A percentile compares a stretch with the other conserved stretches of the same genome.
phyloP scores from a whole-genome alignment of 2,888 invertebrate genomes.

The Doris montereyensis region DNA sequence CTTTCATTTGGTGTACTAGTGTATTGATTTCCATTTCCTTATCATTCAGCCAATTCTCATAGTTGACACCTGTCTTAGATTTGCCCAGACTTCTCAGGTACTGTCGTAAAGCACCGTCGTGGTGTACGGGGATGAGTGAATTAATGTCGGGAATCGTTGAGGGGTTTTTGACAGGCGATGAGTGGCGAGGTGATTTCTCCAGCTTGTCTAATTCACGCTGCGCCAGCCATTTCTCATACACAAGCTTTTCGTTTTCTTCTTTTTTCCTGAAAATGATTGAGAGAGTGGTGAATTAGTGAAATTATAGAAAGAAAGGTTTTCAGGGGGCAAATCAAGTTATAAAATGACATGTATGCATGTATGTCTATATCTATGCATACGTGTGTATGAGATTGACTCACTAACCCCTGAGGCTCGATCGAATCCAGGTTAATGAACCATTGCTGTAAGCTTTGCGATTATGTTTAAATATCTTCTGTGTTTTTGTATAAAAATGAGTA shows the following conservation, averaged over 20 bases:
- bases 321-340: too few species aligned
- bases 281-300: too few species aligned
- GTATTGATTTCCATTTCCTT: constrained; percentile 55
- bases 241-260: constrained; percentile 59
- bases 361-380: too few species aligned
- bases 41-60: constrained; percentile 64
- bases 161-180: background rate
- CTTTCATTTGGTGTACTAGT: constrained; percentile 11
- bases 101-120: constrained; percentile 55
- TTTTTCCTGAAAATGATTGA: constrained; percentile 56
- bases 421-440: too few species aligned
- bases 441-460: too few species aligned
- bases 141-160: constrained; percentile 2
- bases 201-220: constrained; percentile 59
- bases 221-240: constrained; percentile 67
- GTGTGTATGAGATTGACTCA: too few species aligned
- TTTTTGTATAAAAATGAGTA: too few species aligned
- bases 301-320: too few species aligned
- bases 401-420: too few species aligned
- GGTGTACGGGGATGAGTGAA: constrained; percentile 25
- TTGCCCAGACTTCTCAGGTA: constrained; percentile 59
- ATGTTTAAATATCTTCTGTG: too few species aligned
- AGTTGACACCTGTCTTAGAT: constrained; percentile 54
- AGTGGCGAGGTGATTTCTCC: constrained; percentile 34
- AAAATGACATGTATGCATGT: too few species aligned